These are phyloP conservation scores for Acleris sparsana DNA, from an alignment of 2,888 invertebrate species.

Conservation along the genomic window DNA sequence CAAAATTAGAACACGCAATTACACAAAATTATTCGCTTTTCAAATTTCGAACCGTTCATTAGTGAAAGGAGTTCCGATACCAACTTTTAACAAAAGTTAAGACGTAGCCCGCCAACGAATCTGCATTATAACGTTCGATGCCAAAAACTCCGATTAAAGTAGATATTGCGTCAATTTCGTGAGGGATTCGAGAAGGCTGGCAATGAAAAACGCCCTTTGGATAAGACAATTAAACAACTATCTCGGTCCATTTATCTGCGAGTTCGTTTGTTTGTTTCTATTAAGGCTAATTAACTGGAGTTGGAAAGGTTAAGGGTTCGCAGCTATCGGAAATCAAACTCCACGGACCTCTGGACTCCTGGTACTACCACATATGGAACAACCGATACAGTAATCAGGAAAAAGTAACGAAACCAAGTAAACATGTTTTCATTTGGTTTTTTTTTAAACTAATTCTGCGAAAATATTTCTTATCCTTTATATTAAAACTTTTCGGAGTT, in stretches of 20 bases:
- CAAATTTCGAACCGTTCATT: slow-evolving; percentile 73
- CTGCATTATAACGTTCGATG: slow-evolving; percentile 55
- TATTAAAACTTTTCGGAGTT: no score
- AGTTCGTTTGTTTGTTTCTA: slow-evolving; percentile 79
- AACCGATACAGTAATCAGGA: no score
- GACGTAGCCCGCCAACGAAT: slow-evolving; percentile 73
- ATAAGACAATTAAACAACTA: slow-evolving; percentile 80
- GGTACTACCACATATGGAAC: no score
- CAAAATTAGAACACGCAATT: slow-evolving; percentile 65
- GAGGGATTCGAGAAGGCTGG: no score
- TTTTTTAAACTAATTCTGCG: no score
- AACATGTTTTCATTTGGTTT: no score
- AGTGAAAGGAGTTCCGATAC: slow-evolving; percentile 60
- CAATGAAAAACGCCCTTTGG: slow-evolving; percentile 44
- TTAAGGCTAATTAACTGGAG: slow-evolving; percentile 75
- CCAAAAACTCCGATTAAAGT: no score
- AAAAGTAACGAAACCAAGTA: no score
- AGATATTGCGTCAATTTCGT: no score
- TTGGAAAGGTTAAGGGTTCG: slow-evolving; percentile 70
- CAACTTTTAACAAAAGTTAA: slow-evolving; percentile 75
- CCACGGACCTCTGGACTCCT: no score
- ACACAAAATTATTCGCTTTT: slow-evolving; percentile 70
- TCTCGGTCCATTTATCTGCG: slow-evolving; percentile 74
- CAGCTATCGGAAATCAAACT: slow-evolving; percentile 64
- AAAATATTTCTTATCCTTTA: no score